Conservation (phyloP, 2,888 invertebrate genomes). For the Cylindroiulus punctatus region DNA sequence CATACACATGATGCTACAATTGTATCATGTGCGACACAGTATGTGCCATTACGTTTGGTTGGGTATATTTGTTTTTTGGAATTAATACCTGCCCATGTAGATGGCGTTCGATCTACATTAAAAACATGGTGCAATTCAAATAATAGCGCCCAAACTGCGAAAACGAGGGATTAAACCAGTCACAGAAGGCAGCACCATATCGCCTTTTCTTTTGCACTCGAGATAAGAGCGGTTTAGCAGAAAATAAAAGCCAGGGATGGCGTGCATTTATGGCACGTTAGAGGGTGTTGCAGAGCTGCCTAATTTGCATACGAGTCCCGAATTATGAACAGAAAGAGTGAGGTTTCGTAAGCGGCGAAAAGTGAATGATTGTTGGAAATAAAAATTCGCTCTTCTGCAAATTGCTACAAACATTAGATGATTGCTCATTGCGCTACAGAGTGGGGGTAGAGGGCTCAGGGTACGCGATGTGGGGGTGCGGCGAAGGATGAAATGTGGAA, state of each 20-base stretch:
- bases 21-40: no score
- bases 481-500: neutral
- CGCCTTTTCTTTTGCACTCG: neutral
- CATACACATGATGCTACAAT: no score
- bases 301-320: slow-evolving; percentile 16
- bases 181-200: slow-evolving; percentile 19
- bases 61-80: no score
- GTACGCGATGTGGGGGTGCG: neutral
- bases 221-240: neutral
- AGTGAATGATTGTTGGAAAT: slow-evolving; percentile 42
- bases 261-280: neutral
- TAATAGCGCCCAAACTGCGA: neutral
- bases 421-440: neutral
- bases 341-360: slow-evolving; percentile 33
- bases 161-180: neutral
- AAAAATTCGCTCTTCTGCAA: slow-evolving; percentile 7
- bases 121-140: neutral
- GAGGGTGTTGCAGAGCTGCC: neutral
- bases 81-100: neutral
- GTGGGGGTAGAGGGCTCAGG: neutral
- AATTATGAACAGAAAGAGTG: slow-evolving; percentile 24
- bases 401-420: slow-evolving; percentile 37
- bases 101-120: neutral
- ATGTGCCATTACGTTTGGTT: no score
- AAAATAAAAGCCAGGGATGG: slow-evolving; percentile 11